These are phyloP conservation scores for Epinotia nisella DNA, from an alignment of 2,888 invertebrate species.

Conservation along the genomic window DNA sequence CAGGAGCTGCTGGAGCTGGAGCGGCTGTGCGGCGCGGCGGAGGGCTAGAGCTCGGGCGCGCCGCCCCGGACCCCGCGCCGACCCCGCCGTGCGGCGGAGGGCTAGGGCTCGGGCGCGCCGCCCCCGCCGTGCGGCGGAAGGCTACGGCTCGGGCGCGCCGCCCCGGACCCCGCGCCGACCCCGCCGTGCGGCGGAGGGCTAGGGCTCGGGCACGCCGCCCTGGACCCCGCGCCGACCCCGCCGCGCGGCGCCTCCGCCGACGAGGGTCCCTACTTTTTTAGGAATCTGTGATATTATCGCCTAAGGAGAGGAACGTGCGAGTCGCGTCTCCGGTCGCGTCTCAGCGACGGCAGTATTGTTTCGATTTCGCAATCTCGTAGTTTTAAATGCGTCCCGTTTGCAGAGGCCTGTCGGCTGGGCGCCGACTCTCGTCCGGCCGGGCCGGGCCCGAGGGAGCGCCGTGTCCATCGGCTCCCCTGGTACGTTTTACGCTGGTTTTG, in stretches of 20 bases:
- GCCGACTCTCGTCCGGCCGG: background rate
- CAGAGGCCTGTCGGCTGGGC: constrained; percentile 17
- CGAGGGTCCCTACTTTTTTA: constrained; percentile 63
- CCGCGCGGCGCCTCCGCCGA: constrained; percentile 40
- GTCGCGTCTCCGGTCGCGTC: constrained; percentile 45
- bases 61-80: constrained; percentile 27
- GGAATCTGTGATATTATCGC: constrained; percentile 83
- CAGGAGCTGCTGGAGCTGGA: constrained; percentile 76
- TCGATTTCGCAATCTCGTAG: constrained; percentile 65
- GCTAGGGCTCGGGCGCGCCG: no score
- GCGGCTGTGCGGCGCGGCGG: constrained; percentile 70
- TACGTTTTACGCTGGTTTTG: constrained; percentile 35
- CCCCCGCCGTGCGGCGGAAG: constrained; percentile 30
- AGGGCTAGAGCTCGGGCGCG: constrained; percentile 59
- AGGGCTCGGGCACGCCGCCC: no score
- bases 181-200: constrained; percentile 31
- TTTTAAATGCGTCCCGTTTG: constrained; percentile 47
- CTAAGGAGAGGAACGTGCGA: constrained; percentile 67
- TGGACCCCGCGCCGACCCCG: constrained; percentile 18
- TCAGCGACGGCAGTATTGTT: constrained; percentile 47
- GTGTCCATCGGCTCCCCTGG: background rate
- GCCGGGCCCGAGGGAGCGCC: background rate
- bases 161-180: constrained; percentile 29
- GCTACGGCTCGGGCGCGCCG: no score
- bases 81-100: constrained; percentile 30